Percentiles rank a stretch among this genome's conserved stretches.
Conservation (phyloP, 1,140 invertebrate species). For the Conus ventricosus region DNA sequence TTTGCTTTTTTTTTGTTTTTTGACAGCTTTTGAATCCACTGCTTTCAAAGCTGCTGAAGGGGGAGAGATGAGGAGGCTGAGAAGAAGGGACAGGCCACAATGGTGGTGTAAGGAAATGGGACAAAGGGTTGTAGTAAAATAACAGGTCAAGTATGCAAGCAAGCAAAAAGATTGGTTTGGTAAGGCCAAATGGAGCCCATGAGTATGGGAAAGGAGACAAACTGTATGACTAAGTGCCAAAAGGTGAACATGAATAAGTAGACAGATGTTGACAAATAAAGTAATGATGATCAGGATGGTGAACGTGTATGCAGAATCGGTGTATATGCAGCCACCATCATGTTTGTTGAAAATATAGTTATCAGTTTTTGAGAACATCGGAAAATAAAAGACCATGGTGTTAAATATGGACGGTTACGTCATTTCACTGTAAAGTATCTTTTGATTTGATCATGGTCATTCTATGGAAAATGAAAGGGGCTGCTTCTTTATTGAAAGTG, state of each 20-base stretch:
- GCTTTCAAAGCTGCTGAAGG: neutral
- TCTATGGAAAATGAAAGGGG: too few relatives aligned
- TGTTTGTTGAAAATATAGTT: neutral
- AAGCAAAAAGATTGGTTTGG: neutral
- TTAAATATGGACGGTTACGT: too few relatives aligned
- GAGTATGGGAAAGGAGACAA: too few relatives aligned
- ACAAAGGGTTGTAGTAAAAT: neutral
- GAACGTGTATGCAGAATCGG: neutral
- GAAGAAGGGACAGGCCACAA: neutral
- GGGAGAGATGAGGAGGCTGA: neutral
- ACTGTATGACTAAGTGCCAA: neutral
- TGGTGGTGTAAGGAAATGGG: neutral
- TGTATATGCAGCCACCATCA: neutral
- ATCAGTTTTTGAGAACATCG: neutral
- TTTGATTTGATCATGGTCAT: too few relatives aligned
- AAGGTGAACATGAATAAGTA: neutral
- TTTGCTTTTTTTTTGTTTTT: slow-evolving; percentile 13
- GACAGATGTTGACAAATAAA: too few relatives aligned
- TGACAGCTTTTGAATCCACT: neutral
- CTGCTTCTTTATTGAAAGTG: too few relatives aligned
- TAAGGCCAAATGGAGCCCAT: neutral
- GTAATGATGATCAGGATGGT: too few relatives aligned
- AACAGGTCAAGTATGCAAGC: neutral
- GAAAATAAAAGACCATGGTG: too few relatives aligned
- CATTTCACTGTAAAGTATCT: too few relatives aligned